Base-by-base conservation (phyloP, 2,888 invertebrate genomes). In the Leptopilina drosophilae region DNA sequence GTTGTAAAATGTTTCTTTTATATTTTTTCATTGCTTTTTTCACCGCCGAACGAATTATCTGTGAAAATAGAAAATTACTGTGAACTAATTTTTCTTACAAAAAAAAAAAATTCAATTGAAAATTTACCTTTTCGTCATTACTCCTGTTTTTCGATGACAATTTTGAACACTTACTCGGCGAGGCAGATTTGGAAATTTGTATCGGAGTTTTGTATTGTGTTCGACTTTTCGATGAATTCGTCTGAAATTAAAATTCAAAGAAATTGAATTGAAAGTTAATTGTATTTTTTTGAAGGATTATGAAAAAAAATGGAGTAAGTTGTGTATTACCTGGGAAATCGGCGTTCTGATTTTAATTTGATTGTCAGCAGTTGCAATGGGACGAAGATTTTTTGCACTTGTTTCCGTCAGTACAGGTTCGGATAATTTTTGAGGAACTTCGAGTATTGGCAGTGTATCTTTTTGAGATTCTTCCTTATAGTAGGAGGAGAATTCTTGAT, bases 401-500 rank as follows among this genome's bases (percentile, higher is more conserved):
- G 79, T 79, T 78, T 84, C 83, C 15, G 73, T 42, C 49, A 83
- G 84, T n/a, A 82, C 85, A 6, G 81, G 69, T 11, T 80, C 73
- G 12, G 66, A 11, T 2, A 82, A 76, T 9, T 78, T 56, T 67
- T 82, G 84, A n/a, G 81, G n/a, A 0, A 86, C 84, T 8, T 87
- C 86, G n/a, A 87, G 86, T 5, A 84, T 75, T 14, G 87, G 85
- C 67, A 88, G 69, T 40, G 83, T 69, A 65, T 84, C 82, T 7
- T 87, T 86, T 4, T 86, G 82, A 40, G 87, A 85, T 0, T 91
- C 87, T n/a, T 85, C 78, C 42, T 89, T 88, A 69, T 87, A 90
- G 80, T 87, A 89, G 66, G 87, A 86, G 64, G 86, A 87, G 67
- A 91, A 90, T 78, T 91, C 90, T 67, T 88, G 89, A 78, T 92